Base-by-base conservation (phyloP, 2,888 invertebrate species). In the Globia sparganii region DNA sequence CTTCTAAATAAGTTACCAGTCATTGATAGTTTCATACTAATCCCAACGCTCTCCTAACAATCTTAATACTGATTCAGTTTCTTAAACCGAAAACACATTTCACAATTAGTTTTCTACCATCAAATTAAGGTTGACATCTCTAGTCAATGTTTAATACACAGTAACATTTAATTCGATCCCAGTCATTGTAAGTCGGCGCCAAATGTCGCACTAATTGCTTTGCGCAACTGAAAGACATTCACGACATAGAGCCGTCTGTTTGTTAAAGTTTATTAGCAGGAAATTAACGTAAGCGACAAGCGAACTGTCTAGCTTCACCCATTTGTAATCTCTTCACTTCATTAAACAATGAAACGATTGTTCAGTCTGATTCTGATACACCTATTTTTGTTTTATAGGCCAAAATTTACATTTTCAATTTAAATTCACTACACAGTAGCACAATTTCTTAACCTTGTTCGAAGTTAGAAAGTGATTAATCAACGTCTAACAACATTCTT, bases 121-220 rank as follows among this genome's bases (percentile, higher is more conserved):
- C 28, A 66, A 78, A 69, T 78, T 58, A 72, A 46, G 43, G 34
- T 82, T 72, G 49, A 34, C 67, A 76, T 77, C 53, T 78, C 37
- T 68, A 83, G 75, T 82, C 69, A 71, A 69, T 75, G 59, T 31
- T 37, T 71, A 64, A 80, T 84, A 84, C 74, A 86, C 78, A 66
- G 65, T 83, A 83, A 83, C 78, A 85, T 86, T 84, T 77, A 87
- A 81, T 81, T 84, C 71, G 72, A 85, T 85, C 77, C 71, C 72
- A 80, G 81, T 78, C 76, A 84, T 80, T 77, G 88, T 88, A 87
- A 87, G 78, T 83, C 81, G 68, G 83, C 87, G 89, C 88, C 88
- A 91, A 93, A 93, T 92, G 92, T 91, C 91, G 89, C 89, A 90
- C 90, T 94, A 94, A 94, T 94, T 93, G 91, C 90, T 91, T 91